These are phyloP conservation scores for Trochalopteron elliotii DNA, from an alignment of 2,113 vertebrate genomes.

Conservation along the genomic window DNA sequence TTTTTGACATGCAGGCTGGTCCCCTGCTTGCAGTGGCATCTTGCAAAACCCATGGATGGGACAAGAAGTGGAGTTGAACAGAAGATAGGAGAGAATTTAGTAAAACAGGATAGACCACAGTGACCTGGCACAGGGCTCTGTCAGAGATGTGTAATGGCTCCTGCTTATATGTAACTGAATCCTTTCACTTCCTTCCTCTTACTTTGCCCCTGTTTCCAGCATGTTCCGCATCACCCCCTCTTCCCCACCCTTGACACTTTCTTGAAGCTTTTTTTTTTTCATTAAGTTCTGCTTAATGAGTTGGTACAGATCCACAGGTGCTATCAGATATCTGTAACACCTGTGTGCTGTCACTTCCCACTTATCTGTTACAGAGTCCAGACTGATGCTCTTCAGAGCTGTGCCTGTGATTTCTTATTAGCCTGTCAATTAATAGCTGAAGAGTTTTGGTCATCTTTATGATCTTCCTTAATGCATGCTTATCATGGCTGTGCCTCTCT, in stretches of 20 bases:
- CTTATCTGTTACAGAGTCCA: neutral
- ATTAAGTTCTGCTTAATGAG: neutral
- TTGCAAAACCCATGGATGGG: neutral
- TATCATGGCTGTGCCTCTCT: neutral
- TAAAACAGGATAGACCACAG: neutral
- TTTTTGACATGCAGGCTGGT: neutral
- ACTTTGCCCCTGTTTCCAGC: neutral
- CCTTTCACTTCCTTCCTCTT: neutral
- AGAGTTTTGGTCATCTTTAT: neutral
- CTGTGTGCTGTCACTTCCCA: rapidly evolving
- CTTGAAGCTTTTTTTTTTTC: neutral
- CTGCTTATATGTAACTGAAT: neutral
- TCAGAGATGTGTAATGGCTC: neutral
- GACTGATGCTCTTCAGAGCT: neutral
- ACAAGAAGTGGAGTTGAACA: neutral
- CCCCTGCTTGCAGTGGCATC: neutral
- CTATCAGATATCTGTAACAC: neutral
- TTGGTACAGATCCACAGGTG: neutral
- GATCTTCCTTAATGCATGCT: neutral
- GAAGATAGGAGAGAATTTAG: neutral
- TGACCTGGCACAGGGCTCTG: neutral
- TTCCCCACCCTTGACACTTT: neutral
- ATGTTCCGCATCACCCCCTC: neutral
- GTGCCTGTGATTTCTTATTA: neutral
- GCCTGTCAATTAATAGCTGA: neutral